A percentile compares a stretch with the other conserved stretches of the same genome.
These are phyloP conservation scores for Rambutsinella grinnellia DNA, from an alignment of 2,888 invertebrate species.

Conservation along the genomic window DNA sequence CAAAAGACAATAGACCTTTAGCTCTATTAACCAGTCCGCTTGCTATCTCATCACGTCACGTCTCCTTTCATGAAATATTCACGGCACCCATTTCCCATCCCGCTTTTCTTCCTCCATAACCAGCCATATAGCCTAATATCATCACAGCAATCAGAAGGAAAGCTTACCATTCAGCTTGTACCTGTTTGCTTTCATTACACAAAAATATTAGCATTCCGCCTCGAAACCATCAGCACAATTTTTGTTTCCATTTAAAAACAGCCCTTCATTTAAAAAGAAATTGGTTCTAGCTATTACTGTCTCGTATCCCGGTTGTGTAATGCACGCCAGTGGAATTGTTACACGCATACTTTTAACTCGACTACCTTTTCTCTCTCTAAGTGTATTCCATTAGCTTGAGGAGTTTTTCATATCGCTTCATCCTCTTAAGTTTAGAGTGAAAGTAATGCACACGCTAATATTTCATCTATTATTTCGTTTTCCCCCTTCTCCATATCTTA, in stretches of 20 bases:
- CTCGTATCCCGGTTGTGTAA: not conserved
- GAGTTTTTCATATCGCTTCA: not conserved
- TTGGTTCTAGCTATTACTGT: not conserved
- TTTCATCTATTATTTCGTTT: conserved; percentile 6
- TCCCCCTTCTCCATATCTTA: not conserved
- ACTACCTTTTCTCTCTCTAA: not conserved
- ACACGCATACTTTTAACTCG: conserved; percentile 9
- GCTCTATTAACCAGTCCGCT: not conserved
- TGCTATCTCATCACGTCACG: not conserved
- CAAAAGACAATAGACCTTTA: conserved; percentile 6
- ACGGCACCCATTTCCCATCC: not conserved
- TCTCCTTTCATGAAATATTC: conserved; percentile 9
- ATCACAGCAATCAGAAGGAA: not conserved
- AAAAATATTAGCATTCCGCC: not conserved
- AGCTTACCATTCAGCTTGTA: not conserved
- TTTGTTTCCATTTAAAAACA: not conserved
- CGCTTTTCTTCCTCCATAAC: not conserved
- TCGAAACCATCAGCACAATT: not conserved
- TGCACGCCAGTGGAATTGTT: too few relatives aligned
- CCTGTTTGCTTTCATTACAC: not conserved
- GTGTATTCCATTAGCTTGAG: conserved; percentile 1
- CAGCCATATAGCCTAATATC: not conserved
- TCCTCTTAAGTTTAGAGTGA: too few relatives aligned
- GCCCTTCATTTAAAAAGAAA: not conserved
- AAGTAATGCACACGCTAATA: not conserved